phyloP scores from a whole-genome alignment of 2,797 vertebrate genomes.

The Pseudochirops corinnae region DNA sequence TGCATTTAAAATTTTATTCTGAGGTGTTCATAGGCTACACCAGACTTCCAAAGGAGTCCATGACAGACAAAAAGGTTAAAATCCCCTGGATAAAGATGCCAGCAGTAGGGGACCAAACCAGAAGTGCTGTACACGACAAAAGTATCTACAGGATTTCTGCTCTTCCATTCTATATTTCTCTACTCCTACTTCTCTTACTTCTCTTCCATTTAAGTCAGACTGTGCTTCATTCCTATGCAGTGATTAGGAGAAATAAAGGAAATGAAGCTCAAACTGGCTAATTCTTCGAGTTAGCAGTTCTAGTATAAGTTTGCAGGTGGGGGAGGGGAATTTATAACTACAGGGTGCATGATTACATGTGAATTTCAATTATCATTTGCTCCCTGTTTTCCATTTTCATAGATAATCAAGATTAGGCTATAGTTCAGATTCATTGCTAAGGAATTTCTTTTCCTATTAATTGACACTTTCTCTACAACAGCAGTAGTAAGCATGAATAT shows the following conservation, averaged over 20 bases:
- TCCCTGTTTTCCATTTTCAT: conserved; percentile 13
- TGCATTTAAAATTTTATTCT: background rate
- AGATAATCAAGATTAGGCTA: background rate
- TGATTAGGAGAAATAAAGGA: background rate
- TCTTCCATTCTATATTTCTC: background rate
- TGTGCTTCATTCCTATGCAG: background rate
- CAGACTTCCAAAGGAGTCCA: background rate
- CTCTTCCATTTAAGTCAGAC: background rate
- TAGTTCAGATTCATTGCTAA: conserved; percentile 28
- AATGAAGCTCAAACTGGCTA: background rate
- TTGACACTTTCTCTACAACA: conserved; percentile 8
- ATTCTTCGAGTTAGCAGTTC: background rate
- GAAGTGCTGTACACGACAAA: background rate
- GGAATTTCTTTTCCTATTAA: conserved; percentile 4
- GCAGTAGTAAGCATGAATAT: background rate
- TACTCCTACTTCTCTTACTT: background rate
- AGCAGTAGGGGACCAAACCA: background rate
- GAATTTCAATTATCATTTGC: conserved; percentile 29
- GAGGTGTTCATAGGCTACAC: background rate
- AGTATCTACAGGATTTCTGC: background rate
- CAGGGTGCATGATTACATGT: background rate
- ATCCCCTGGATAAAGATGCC: background rate
- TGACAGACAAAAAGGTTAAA: background rate
- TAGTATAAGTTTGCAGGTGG: background rate
- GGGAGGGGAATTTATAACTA: conserved; percentile 18